Base-by-base conservation (phyloP, 2,888 invertebrate species). In the Chironomus riparius region DNA sequence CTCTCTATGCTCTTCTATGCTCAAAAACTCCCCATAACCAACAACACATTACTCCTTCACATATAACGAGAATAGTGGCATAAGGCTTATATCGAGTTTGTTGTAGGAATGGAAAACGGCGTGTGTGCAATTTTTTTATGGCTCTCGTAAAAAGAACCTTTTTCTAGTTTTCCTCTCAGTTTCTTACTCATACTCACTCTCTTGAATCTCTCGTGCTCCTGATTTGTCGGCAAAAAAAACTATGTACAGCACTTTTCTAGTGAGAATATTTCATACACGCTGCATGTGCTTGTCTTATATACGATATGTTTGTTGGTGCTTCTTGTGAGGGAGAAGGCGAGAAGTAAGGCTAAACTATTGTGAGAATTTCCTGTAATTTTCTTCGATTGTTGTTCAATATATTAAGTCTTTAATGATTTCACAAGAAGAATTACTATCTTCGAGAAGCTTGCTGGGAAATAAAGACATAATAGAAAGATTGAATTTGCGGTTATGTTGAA, bases 351-450 rank as follows among this genome's bases (percentile, higher is more conserved):
- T n/a, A 69, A 65, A 47, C 68, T 28, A 69, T 69, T 38, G 21
- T n/a, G 70, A 70, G 70, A 18, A 70, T 70, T 70, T 70, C 70
- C 70, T 70, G 70, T 22, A 21, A 65, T 56, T 56, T 56, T 18
- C 56, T 56, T 18, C 6, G 56, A 18, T 15, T 56, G n/a, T 56
- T 38, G 38, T 38, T 38, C 38, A 38, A 38, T 38, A 38, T 10
- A 38, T 38, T 38, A 38, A 38, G 10, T 38, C 38, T 38, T 38
- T 38, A 38, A 38, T 38, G 38, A 38, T 38, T 38, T 38, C 38
- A 10, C 10, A 10, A 38, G 38, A 38, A 38, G 38, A 38, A 10
- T 38, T 38, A 38, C 38, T 38, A 38, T 38, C 38, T 7, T 38
- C 4, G 28, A 38, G 38, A 38, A 38, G 7, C 38, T 38, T 38